Conservation (phyloP, 2,797 vertebrate genomes). For the Brotula barbata region DNA sequence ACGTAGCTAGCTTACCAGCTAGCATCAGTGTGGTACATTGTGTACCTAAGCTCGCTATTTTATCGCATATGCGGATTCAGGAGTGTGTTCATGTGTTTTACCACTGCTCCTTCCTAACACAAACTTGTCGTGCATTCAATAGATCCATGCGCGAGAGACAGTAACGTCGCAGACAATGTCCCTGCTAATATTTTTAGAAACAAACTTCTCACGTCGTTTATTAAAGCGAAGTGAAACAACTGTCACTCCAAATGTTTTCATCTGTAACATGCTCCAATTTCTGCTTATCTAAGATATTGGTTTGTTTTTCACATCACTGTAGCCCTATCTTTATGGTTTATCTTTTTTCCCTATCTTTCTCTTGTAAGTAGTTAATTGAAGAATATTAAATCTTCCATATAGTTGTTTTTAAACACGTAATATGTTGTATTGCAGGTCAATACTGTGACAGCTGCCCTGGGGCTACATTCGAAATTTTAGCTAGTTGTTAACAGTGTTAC, state of each 20-base stretch:
- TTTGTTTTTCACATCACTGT: not conserved
- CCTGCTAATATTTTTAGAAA: not conserved
- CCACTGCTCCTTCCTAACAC: not conserved
- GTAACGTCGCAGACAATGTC: not conserved
- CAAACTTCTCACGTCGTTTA: not conserved
- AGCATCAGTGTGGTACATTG: not conserved
- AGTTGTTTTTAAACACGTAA: no score
- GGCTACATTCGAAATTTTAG: no score
- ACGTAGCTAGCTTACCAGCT: slow-evolving; percentile 2
- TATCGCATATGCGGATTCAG: not conserved
- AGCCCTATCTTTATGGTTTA: no score
- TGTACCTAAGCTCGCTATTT: not conserved
- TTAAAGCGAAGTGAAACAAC: not conserved
- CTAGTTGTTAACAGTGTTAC: no score
- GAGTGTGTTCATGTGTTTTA: no score
- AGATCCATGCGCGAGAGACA: not conserved
- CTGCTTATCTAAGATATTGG: not conserved
- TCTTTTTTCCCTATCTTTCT: no score
- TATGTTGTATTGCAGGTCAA: no score
- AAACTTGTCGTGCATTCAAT: not conserved
- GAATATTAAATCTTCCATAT: no score
- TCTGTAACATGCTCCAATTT: not conserved
- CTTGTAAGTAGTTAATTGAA: no score
- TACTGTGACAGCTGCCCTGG: no score
- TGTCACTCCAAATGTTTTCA: no score